A percentile compares a stretch with the other conserved stretches of the same genome.
phyloP scores from a whole-genome alignment of 2,797 vertebrate species.

The Sebastes glaucus region DNA sequence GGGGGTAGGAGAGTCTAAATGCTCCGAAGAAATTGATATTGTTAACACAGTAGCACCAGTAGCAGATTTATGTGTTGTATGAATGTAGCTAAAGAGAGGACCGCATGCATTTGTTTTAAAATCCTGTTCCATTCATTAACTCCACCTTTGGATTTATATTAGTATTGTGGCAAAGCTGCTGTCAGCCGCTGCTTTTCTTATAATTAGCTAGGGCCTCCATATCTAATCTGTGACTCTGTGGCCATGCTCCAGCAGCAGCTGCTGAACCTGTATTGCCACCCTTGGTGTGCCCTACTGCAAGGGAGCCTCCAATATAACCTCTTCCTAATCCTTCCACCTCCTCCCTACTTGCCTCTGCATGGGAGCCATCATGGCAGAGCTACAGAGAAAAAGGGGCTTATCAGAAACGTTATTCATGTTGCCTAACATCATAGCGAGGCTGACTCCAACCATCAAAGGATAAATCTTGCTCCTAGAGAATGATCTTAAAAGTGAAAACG shows the following conservation, averaged over 20 bases:
- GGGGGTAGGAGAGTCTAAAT: not conserved
- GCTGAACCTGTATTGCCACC: constrained; percentile 31
- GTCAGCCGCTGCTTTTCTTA: constrained; percentile 22
- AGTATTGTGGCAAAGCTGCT: not conserved
- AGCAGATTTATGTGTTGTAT: not conserved
- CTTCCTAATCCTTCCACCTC: constrained; percentile 58
- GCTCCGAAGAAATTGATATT: not conserved
- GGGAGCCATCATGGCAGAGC: constrained; percentile 67
- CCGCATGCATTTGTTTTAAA: not conserved
- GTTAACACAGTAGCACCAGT: not conserved
- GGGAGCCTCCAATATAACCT: constrained; percentile 59
- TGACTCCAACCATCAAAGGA: constrained; percentile 37
- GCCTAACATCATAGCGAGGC: constrained; percentile 43
- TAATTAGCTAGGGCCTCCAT: constrained; percentile 31
- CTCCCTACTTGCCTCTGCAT: constrained; percentile 50
- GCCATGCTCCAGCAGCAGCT: constrained; percentile 55
- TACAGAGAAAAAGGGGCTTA: constrained; percentile 70
- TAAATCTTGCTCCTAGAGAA: constrained; percentile 7
- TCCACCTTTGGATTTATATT: constrained; percentile 19
- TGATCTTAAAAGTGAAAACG: constrained; percentile 30
- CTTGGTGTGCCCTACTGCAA: constrained; percentile 29
- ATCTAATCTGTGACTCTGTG: constrained; percentile 41
- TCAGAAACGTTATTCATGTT: constrained; percentile 43
- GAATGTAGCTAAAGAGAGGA: not conserved
- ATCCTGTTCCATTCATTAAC: constrained; percentile 17